Evolutionary conservation across 2,113 vertebrate genomes (phyloP).

Genomic region (Struthidea cinerea): DNA sequence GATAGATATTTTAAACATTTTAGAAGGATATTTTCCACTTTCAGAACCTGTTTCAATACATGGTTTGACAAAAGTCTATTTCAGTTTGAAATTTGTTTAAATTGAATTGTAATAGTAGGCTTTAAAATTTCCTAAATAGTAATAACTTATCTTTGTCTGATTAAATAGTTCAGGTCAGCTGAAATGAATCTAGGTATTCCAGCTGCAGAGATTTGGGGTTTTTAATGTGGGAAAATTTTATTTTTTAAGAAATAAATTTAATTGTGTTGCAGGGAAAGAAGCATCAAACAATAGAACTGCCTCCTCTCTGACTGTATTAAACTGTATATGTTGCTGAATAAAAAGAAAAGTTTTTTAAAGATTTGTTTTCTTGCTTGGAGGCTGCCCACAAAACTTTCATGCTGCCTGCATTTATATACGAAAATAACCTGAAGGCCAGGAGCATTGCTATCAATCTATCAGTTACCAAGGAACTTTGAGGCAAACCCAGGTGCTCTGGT

Average conservation of each 20-base stretch:
- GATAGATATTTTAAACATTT: background rate
- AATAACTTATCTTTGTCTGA: background rate
- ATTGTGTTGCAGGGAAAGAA: background rate
- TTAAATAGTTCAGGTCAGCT: background rate
- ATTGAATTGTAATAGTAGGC: background rate
- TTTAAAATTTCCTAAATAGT: background rate
- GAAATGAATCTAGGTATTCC: background rate
- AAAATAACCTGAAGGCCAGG: background rate
- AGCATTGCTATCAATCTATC: background rate
- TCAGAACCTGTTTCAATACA: background rate
- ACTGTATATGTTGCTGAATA: background rate
- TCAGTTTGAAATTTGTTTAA: background rate
- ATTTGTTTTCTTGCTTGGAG: background rate
- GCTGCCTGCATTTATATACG: background rate
- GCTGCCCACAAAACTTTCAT: background rate
- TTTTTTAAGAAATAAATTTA: background rate
- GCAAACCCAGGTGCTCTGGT: background rate
- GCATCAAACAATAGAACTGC: background rate
- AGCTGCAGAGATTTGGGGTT: fast-evolving
- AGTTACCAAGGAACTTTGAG: background rate
- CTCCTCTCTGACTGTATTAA: background rate
- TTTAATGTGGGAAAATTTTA: background rate
- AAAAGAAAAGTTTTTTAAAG: background rate
- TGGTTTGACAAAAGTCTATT: background rate
- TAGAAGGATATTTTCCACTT: background rate